Base-by-base conservation (phyloP, 2,888 invertebrate species). In the Conchocele bisecta region DNA sequence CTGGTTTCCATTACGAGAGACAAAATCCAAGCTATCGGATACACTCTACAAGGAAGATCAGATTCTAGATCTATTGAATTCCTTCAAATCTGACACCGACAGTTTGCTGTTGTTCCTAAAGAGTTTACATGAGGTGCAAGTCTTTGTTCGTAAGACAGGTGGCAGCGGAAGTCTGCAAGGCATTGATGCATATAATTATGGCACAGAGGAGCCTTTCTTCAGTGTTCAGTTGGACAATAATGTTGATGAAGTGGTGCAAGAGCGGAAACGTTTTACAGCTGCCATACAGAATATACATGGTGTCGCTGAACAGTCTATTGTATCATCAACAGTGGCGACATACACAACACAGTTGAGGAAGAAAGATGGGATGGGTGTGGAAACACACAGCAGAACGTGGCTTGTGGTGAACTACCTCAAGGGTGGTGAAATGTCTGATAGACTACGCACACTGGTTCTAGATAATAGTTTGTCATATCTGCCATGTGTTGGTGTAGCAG, bases 51-150 rank as follows among this genome's bases (percentile, higher is more conserved):
- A 66, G 13, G 59, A 73, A 13, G 53, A 77, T n/a, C 83, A 84
- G 50, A 77, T 88, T 9, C 35, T 61, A 15, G 78, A 76, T 6
- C 70, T 89, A 6, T 82, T 88, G 22, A 61, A 76, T 6, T 75
- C 86, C 3, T 87, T 89, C 53, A 73, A 77, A 48, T 48, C 81
- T 11, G 87, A 87, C 28, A 82, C 88, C 6, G 80, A 85, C 15
- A 68, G 85, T n/a, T 64, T 82, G 22, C 71, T 89, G 33, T 44
- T 89, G 3, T 90, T 90, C 64, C 68, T 89, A 17, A 87, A 83
- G 57, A 79, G 76, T 13, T 57, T 90, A 7, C 83, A 84, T 57
- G 65, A 58, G 20, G 79, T 89, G 9, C 76, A 85, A 24, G 31
- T 89, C 24, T 79, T n/a, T n/a, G n/a, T n/a, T n/a, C n/a, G n/a